A percentile compares a stretch with the other conserved stretches of the same genome.
phyloP scores from a whole-genome alignment of 2,113 vertebrate genomes.

The Calyptommatus sinebrachiatus region DNA sequence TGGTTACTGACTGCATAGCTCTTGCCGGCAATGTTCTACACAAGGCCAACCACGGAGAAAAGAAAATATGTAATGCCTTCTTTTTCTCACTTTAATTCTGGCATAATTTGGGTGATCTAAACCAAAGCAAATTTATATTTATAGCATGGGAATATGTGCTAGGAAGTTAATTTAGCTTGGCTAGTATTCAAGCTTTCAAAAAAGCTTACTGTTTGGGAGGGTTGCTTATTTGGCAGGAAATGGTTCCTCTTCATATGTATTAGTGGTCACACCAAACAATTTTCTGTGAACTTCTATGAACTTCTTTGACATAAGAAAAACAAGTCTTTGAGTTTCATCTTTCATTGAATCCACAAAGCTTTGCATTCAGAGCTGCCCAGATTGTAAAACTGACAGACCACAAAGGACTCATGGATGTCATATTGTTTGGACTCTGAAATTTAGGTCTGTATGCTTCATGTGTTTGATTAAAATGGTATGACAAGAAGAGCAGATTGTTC shows the following conservation, averaged over 20 bases:
- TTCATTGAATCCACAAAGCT: conserved; percentile 44
- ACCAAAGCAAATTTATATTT: conserved; percentile 37
- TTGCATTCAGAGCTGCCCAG: conserved; percentile 22
- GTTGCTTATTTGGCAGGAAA: conserved; percentile 28
- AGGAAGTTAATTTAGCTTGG: conserved; percentile 39
- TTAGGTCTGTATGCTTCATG: neutral
- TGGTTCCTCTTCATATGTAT: conserved; percentile 35
- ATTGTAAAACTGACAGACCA: conserved; percentile 39
- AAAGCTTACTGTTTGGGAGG: conserved; percentile 30
- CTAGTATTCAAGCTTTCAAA: conserved; percentile 39
- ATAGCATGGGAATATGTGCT: conserved; percentile 38
- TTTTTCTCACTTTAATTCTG: conserved; percentile 34
- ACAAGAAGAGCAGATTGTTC: neutral
- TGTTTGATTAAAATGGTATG: neutral
- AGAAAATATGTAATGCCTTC: conserved; percentile 9
- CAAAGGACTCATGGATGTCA: conserved; percentile 24
- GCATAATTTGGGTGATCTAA: conserved; percentile 34
- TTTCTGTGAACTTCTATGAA: conserved; percentile 1
- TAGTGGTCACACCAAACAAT: conserved; percentile 29
- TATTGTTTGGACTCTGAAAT: neutral
- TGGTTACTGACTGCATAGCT: too few relatives aligned
- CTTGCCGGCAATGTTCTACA: conserved; percentile 23
- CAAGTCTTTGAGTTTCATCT: conserved; percentile 22
- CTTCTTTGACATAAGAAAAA: conserved; percentile 25
- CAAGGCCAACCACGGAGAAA: conserved; percentile 12